Evolutionary conservation across 2,113 vertebrate species (phyloP), one percentile per base, ranked within the genome.

Genomic region (Etheostoma spectabile): DNA sequence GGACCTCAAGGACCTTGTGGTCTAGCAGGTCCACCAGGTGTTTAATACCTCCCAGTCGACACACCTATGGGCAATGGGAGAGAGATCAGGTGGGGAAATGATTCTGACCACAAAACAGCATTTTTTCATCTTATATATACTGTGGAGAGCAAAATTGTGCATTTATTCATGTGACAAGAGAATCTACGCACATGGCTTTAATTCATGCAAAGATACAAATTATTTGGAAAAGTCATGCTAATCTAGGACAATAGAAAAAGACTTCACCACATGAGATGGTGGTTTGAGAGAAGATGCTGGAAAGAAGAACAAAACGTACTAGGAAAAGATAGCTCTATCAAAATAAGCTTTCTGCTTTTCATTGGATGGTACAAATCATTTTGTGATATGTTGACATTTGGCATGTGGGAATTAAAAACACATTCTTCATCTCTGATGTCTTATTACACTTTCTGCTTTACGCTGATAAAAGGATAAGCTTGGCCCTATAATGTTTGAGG

Each of bases 1-100:
- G 98, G 77, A 99, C 97, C 87, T 99, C 98, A 42, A 99, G 93
- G 21, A 96, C 96, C 85, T 98, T 96, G 93, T 99, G 96, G 89
- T 99, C 98, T 73, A 99, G 85, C 46, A 99, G 96, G 85, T 99
- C 97, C 75, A 99, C 98, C 76, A 99, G 95, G 91, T 99, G 96
- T 90, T 99, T 98, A 92, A 99, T 97, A 21, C 98, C 98, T 53
- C 97, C 97, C 1, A 98, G 94, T 57, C 96, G 94, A 75, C 97
- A 98, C 0, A 99, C 98, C 98, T 99, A 79, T 53, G n/a, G 69
- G 80, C 18, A 38, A 42, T 88, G 45, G 11, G 42, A 60, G 65
- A 35, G 35, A 74, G 30, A 68, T 76, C 1, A 62, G 13, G 13
- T 4, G 4, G 21, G 69, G 42, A 61, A 63, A 63, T 22, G 46